Evolutionary conservation across 2,797 vertebrate genomes (phyloP), one percentile per base, ranked within the genome.

Genomic region (Phrynocephalus vlangalii): DNA sequence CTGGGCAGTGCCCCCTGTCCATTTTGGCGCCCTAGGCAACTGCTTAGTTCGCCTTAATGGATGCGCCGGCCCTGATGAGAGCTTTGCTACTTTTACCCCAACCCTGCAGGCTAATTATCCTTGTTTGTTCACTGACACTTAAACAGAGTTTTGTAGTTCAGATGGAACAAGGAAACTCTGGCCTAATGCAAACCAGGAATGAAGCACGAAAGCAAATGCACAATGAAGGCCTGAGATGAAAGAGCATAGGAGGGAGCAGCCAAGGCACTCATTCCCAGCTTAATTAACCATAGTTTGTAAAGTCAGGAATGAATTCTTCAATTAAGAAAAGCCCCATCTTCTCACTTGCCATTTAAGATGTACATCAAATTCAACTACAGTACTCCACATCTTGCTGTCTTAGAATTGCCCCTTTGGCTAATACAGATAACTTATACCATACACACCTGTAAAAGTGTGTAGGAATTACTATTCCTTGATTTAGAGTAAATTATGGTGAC

Each of bases 241-340:
- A 30, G 24, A 20, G 48, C 18, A 52, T 18, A 3, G 3, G 60
- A n/a, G n/a, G 16, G n/a, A 5, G 26, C 30, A 33, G 38, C 24
- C 33, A 52, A 76, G 38, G 76, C 66, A 15, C 26, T 75, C 13
- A 63, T 73, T 84, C 44, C 76, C 48, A 22, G 44, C 48, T 68
- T 78, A 44, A 78, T 48, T n/a, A 68, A n/a, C 38, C 75, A 82
- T 28, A 68, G n/a, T 78, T 67, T 77, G 73, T 75, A 52, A 63
- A 63, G 30, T 33, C 60, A 26, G 24, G 52, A 63, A 84, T 75
- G 30, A 38, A 6, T 16, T 5, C 13, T 18, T 11, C 24, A n/a
- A 76, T 28, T 28, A 77, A 38, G 77, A 10, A 26, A 70, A 10
- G 7, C 16, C 24, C 38, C 10, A 20, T 24, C 77, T 79, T 30